Evolutionary conservation across 2,113 vertebrate genomes (phyloP).

Genomic region (Merops nubicus): DNA sequence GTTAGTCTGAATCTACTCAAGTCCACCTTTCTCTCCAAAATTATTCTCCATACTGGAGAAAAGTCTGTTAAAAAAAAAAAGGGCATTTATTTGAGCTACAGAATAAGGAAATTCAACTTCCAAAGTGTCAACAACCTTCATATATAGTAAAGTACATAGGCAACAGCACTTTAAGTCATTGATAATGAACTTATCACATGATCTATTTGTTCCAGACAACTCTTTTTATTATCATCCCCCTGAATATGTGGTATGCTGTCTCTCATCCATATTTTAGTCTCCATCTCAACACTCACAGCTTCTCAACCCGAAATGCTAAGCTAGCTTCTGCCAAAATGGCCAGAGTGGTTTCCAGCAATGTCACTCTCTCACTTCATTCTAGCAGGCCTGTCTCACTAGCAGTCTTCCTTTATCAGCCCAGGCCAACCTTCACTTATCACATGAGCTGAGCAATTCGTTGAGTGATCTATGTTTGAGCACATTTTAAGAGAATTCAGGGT

Average conservation of each 20-base stretch:
- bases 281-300: background rate
- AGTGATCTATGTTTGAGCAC: background rate
- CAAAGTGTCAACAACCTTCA: background rate
- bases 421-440: background rate
- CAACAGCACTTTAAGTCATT: background rate
- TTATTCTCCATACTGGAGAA: background rate
- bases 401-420: background rate
- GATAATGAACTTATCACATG: background rate
- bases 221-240: background rate
- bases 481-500: background rate
- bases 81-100: background rate
- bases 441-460: accelerated
- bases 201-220: background rate
- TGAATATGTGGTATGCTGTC: accelerated
- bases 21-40: background rate
- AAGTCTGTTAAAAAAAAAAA: background rate
- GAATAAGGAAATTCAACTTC: background rate
- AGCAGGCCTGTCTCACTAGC: background rate
- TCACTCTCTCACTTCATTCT: background rate
- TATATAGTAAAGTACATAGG: background rate
- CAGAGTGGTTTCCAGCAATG: background rate
- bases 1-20: background rate
- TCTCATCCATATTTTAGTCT: background rate
- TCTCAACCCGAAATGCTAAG: background rate
- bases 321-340: background rate